A percentile compares a stretch with the other conserved stretches of the same genome.
phyloP scores from a whole-genome alignment of 2,113 vertebrate species.

The Pollimyrus isidori region DNA sequence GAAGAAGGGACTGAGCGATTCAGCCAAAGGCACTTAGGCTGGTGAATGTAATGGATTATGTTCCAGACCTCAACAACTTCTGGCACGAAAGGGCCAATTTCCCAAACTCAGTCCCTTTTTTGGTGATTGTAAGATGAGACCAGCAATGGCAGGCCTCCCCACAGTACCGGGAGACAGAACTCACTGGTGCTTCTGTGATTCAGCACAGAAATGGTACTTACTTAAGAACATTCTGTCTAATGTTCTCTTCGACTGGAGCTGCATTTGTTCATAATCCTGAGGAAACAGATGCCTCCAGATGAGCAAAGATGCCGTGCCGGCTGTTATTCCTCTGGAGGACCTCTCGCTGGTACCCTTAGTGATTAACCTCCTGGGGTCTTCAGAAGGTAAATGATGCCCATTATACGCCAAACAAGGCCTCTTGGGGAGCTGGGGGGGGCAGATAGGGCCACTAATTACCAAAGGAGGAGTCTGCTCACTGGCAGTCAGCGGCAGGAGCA shows the following conservation, averaged over 20 bases:
- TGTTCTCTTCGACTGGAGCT: conserved; percentile 25
- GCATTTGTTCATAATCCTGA: conserved; percentile 55
- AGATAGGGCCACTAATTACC: conserved; percentile 77
- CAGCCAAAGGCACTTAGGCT: conserved; percentile 61
- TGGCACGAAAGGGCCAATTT: conserved; percentile 43
- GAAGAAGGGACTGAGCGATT: conserved; percentile 57
- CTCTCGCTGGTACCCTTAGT: conserved; percentile 66
- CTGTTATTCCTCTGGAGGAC: conserved; percentile 68
- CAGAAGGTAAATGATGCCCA: conserved; percentile 64
- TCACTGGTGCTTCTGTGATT: neutral
- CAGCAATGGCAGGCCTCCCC: too few species aligned
- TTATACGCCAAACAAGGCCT: conserved; percentile 55
- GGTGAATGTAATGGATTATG: conserved; percentile 73
- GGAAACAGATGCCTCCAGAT: conserved; percentile 63
- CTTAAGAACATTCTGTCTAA: neutral
- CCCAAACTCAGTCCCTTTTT: neutral
- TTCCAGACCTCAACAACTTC: conserved; percentile 60
- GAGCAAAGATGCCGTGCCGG: conserved; percentile 65
- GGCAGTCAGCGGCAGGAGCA: conserved; percentile 57
- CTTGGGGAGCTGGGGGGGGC: conserved; percentile 45
- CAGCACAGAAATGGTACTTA: neutral
- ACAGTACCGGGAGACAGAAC: neutral
- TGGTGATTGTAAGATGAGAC: neutral
- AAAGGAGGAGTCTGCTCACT: conserved; percentile 72
- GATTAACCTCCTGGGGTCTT: conserved; percentile 54